phyloP scores from a whole-genome alignment of 2,888 invertebrate species.

The Hemicrepidius hirtus region DNA sequence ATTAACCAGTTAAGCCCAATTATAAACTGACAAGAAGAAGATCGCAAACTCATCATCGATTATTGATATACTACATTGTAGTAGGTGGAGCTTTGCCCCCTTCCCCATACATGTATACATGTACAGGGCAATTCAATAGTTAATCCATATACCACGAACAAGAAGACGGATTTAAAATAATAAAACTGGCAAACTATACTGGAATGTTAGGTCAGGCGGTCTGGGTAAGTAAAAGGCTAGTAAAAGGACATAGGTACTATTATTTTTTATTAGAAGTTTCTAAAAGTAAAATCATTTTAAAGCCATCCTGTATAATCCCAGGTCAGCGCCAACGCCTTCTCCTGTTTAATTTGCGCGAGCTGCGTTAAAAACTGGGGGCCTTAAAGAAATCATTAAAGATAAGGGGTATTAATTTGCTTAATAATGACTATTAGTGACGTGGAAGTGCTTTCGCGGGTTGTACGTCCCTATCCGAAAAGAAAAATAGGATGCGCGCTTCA shows the following conservation, averaged over 20 bases:
- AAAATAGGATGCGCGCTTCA: conserved; percentile 10
- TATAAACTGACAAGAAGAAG: neutral
- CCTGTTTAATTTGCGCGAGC: conserved; percentile 17
- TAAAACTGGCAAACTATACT: too few species aligned
- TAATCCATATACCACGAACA: too few species aligned
- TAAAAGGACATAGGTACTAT: too few species aligned
- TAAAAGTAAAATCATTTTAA: too few species aligned
- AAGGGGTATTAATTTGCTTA: conserved; percentile 32
- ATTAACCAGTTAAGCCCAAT: conserved; percentile 5
- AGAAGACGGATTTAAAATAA: too few species aligned
- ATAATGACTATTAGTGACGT: conserved; percentile 28
- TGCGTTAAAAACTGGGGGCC: conserved; percentile 22
- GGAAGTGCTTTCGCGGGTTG: conserved; percentile 28
- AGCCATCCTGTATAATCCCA: neutral
- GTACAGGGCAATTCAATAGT: too few species aligned
- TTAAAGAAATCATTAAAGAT: conserved; percentile 27
- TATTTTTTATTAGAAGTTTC: too few species aligned
- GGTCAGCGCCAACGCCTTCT: conserved; percentile 7
- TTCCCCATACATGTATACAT: too few species aligned
- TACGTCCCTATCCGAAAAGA: conserved; percentile 5
- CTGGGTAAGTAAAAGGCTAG: too few species aligned
- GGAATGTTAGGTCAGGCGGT: too few species aligned
- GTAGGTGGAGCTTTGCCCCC: too few species aligned
- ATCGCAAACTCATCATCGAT: neutral
- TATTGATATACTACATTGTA: too few species aligned